phyloP scores from a whole-genome alignment of 2,113 vertebrate genomes.

The Phalacrocorax aristotelis region DNA sequence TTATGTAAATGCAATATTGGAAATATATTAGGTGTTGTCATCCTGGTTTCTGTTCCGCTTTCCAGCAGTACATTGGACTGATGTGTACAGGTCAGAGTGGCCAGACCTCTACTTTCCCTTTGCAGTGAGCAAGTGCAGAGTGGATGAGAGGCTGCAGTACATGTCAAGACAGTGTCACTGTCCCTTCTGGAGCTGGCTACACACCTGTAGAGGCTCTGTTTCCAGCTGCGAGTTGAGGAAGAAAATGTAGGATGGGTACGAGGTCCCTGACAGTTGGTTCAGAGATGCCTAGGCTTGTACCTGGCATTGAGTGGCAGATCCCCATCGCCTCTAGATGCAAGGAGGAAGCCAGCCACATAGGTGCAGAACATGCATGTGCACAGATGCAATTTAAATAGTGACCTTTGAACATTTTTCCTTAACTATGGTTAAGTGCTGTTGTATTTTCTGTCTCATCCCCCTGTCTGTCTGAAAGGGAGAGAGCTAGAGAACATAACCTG shows the following conservation, averaged over 20 bases:
- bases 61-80: background rate
- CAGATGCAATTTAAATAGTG: background rate
- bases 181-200: background rate
- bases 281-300: background rate
- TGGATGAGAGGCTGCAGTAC: background rate
- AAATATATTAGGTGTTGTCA: background rate
- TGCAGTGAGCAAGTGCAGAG: background rate
- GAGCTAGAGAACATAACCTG: background rate
- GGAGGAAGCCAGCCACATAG: background rate
- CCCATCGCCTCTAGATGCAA: background rate
- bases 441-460: background rate
- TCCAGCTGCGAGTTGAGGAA: background rate
- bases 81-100: background rate
- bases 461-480: background rate
- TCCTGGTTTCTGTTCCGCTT: background rate
- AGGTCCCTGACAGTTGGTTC: background rate
- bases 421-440: background rate
- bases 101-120: background rate
- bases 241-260: background rate
- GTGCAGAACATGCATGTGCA: background rate
- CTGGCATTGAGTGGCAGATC: background rate
- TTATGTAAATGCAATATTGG: background rate
- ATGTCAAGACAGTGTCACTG: background rate
- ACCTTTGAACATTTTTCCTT: background rate
- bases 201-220: background rate